Base-by-base conservation (phyloP, 2,113 vertebrate species). In the Xenopus borealis region DNA sequence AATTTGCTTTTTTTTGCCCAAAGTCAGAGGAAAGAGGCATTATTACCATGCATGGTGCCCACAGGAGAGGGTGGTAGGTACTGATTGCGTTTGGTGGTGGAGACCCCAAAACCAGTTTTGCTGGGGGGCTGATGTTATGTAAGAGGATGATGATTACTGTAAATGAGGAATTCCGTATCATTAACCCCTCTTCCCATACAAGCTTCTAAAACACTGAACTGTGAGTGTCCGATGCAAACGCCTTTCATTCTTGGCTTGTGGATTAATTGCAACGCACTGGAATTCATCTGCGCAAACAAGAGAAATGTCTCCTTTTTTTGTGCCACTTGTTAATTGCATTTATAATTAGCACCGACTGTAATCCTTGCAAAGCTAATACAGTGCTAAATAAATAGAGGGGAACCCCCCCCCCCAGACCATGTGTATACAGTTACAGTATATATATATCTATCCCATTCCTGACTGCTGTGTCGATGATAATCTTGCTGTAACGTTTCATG, bases 201-300 rank as follows among this genome's bases (percentile, higher is more conserved):
- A 87, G n/a, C n/a, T 44, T 55, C 17, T 40, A 45, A 50, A 83
- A 78, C 87, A 87, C 85, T 80, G 84, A 87, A 87, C 84, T 75
- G 80, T 79, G 81, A 84, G 87, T 83, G 83, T 85, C 18, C 81
- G 87, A 89, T 86, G 85, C 88, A 88, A 92, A 89, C 86, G 47
- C 89, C 85, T 87, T 91, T 89, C 91, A 85, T 87, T 93, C 88
- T 86, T 87, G 87, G 89, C 86, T 88, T 90, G 89, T 88, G 89
- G 88, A 91, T 88, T 90, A 86, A 91, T 90, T 86, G 89, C 85
- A 82, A 86, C 82, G 88, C 90, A 87, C 86, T 87, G 85, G 87
- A 88, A 88, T 89, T 90, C 82, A 85, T 87, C 83, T 86, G 83
- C 86, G 84, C 83, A 85, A 75, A 75, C 66, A 72, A 33, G 82